A percentile compares a stretch with the other conserved stretches of the same genome.
Evolutionary conservation across 2,113 vertebrate genomes (phyloP).

Genomic region (Neolamprologus ventralis): DNA sequence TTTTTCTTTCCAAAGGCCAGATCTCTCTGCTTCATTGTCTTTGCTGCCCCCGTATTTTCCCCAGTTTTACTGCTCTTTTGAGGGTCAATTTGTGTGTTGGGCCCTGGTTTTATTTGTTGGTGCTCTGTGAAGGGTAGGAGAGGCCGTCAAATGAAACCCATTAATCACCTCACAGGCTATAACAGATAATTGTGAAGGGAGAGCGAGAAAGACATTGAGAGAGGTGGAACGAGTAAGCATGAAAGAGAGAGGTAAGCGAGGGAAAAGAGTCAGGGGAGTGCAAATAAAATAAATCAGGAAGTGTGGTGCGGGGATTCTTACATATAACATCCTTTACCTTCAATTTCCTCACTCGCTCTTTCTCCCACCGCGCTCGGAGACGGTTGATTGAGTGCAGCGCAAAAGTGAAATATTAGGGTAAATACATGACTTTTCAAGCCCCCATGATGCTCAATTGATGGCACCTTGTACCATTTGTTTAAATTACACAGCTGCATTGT

Average conservation of each 20-base stretch:
- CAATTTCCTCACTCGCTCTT: conserved; percentile 34
- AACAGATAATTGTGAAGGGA: conserved; percentile 75
- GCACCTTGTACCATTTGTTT: conserved; percentile 15
- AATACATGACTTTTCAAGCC: conserved; percentile 30
- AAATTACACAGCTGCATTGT: conserved; percentile 5
- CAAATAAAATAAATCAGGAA: conserved; percentile 69
- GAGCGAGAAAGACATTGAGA: conserved; percentile 56
- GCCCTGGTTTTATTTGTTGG: conserved; percentile 74
- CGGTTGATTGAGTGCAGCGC: conserved; percentile 27
- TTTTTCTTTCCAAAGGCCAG: conserved; percentile 72
- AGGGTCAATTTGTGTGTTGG: conserved; percentile 75
- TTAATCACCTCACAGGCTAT: conserved; percentile 77
- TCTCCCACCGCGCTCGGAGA: neutral
- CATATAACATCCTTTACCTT: conserved; percentile 48
- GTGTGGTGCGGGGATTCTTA: conserved; percentile 45
- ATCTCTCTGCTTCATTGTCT: conserved; percentile 68
- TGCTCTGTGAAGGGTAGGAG: conserved; percentile 67
- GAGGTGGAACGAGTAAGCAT: conserved; percentile 35
- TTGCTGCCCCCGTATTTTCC: conserved; percentile 57
- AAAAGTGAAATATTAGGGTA: conserved; percentile 45
- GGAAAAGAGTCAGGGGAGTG: conserved; percentile 28
- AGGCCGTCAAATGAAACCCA: conserved; percentile 78
- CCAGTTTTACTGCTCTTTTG: conserved; percentile 75
- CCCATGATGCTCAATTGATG: conserved; percentile 10
- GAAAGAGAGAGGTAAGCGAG: conserved; percentile 28